A percentile compares a stretch with the other conserved stretches of the same genome.
Conservation (phyloP, 2,113 vertebrate genomes). For the Pleuronectes platessa region DNA sequence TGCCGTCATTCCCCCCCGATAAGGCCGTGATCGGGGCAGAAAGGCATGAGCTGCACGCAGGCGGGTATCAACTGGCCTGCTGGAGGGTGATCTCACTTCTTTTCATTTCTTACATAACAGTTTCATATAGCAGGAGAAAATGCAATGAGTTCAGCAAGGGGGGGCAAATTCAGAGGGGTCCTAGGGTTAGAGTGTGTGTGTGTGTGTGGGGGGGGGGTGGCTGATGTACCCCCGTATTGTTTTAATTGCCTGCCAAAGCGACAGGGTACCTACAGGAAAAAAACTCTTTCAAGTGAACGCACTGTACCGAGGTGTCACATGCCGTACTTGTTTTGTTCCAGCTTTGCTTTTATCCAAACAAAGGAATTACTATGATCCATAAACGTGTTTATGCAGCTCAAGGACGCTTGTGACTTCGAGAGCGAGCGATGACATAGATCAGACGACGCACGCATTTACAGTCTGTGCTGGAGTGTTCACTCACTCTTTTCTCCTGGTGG, state of each 20-base stretch:
- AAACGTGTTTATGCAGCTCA: slow-evolving; percentile 16
- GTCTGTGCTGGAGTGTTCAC: slow-evolving; percentile 4
- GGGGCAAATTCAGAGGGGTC: background rate
- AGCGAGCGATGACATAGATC: slow-evolving; percentile 44
- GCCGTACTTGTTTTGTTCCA: slow-evolving; percentile 19
- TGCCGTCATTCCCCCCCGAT: slow-evolving; percentile 22
- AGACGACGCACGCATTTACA: slow-evolving; percentile 19
- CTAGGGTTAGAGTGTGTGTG: background rate
- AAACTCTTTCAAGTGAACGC: background rate
- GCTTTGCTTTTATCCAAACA: slow-evolving; percentile 26
- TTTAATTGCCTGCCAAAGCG: background rate
- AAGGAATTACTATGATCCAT: slow-evolving; percentile 19
- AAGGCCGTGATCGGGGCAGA: background rate
- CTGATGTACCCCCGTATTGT: slow-evolving; percentile 14
- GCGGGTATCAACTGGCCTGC: slow-evolving; percentile 24
- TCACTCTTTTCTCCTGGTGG: background rate
- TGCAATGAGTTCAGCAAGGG: slow-evolving; percentile 21
- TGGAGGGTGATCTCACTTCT: slow-evolving; percentile 64
- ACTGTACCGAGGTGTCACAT: background rate
- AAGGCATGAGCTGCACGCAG: slow-evolving; percentile 7
- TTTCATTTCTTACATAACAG: slow-evolving; percentile 62
- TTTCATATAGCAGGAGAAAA: slow-evolving; percentile 58
- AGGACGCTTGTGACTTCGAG: slow-evolving; percentile 24
- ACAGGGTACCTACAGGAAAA: background rate
- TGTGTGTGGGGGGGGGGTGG: background rate